These are phyloP conservation scores for Eurystomus glaucurus DNA, from an alignment of 2,797 vertebrate genomes.

Conservation along the genomic window DNA sequence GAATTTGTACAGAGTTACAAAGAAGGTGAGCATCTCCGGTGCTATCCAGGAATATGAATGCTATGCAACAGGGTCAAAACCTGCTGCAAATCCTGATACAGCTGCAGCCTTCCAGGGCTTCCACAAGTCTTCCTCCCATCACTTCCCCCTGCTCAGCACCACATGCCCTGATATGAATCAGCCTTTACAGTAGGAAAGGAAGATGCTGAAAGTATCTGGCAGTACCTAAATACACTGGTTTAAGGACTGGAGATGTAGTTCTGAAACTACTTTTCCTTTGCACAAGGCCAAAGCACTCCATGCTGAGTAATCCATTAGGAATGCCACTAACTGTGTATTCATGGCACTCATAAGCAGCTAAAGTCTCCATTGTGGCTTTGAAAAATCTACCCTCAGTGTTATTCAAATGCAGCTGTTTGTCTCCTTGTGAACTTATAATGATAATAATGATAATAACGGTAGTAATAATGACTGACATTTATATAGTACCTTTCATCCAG, in stretches of 20 bases:
- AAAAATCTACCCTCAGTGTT: neutral
- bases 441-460: slow-evolving; percentile 44
- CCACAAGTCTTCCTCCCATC: neutral
- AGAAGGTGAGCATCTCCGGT: neutral
- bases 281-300: neutral
- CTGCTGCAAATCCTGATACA: neutral
- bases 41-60: neutral
- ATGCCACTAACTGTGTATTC: neutral
- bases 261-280: neutral
- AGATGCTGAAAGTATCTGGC: neutral
- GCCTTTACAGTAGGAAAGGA: neutral
- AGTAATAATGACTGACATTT: slow-evolving; percentile 67
- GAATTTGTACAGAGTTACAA: neutral
- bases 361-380: neutral
- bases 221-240: neutral
- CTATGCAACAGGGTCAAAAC: neutral
- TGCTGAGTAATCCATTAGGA: neutral
- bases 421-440: slow-evolving; percentile 30
- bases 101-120: neutral
- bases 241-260: neutral
- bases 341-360: neutral
- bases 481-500: slow-evolving; percentile 39
- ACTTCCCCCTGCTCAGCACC: neutral
- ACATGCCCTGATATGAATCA: neutral
- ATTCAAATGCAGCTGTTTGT: slow-evolving; percentile 13